Base-by-base conservation (phyloP, 2,797 vertebrate genomes). In the Pseudomugil tenellus region DNA sequence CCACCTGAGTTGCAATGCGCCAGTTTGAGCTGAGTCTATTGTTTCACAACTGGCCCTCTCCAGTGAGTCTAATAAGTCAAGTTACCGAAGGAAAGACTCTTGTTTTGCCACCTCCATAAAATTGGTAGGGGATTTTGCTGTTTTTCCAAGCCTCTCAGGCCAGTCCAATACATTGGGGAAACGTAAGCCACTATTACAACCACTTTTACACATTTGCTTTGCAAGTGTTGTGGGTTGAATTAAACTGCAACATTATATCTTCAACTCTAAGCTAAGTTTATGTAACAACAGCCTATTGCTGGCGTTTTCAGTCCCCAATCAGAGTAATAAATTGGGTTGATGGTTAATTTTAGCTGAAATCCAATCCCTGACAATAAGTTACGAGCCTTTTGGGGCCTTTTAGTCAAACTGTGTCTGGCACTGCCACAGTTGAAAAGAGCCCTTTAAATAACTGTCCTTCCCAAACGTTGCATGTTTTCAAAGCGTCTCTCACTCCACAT, bases 311-410 rank as follows among this genome's bases (percentile, higher is more conserved):
- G 94, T 94, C 94, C 94, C 95, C 94, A 90, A 93, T 95, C 94
- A 93, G 91, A 91, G 94, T 94, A 94, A 96, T 97, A 96, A 96
- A 96, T 94, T 94, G 92, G 80, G 93, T 91, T 95, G 95, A 95
- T 95, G 96, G 95, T 95, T 96, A 96, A 97, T 97, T 97, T 96
- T 95, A 93, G 95, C 92, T 92, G 96, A 96, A 98, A 97, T 94
- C 65, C 87, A 95, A 97, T 94, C 94, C 95, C 91, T 91, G 92
- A 94, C 94, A 95, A 95, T 95, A 93, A 94, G 93, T 97, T 97
- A 97, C 92, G 94, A 93, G 94, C 92, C 94, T 92, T 93, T 87
- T 56, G 96, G 94, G 96, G 95, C 91, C 89, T 85, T 91, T 93
- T 85, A 92, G 87, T 86, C 82, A 79, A 83, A 86, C 87, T 67